Evolutionary conservation across 2,797 vertebrate genomes (phyloP).

Genomic region (Pteropus rufus): DNA sequence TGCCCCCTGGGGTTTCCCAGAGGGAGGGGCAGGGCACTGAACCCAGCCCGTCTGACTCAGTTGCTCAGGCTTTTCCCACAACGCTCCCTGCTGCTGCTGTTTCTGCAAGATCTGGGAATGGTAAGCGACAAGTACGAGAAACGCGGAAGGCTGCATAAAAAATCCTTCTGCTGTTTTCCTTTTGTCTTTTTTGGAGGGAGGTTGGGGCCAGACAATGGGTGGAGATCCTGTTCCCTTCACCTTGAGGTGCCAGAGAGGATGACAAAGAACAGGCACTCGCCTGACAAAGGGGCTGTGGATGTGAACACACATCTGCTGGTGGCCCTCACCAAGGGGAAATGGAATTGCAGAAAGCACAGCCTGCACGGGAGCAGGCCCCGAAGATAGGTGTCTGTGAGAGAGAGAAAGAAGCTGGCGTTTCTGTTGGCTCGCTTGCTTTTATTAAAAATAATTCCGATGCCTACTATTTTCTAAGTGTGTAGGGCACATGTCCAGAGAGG

Average conservation of each 20-base stretch:
- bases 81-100: rapidly evolving
- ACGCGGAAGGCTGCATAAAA: no score
- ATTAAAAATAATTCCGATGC: constrained; percentile 60
- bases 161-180: neutral
- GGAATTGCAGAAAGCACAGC: neutral
- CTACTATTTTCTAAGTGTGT: neutral
- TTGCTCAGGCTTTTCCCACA: rapidly evolving
- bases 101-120: neutral
- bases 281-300: neutral
- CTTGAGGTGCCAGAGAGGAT: neutral
- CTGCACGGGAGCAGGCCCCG: neutral
- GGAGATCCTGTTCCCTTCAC: neutral
- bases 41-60: neutral
- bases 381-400: neutral
- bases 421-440: constrained; percentile 28
- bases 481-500: constrained; percentile 19
- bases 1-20: neutral
- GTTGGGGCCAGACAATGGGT: neutral
- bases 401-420: neutral
- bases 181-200: neutral
- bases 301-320: neutral
- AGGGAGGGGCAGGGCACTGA: neutral
- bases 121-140: neutral
- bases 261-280: neutral
- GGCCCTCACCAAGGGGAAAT: rapidly evolving